Evolutionary conservation across 2,888 invertebrate species (phyloP).

Genomic region (Nemoura dubitans): DNA sequence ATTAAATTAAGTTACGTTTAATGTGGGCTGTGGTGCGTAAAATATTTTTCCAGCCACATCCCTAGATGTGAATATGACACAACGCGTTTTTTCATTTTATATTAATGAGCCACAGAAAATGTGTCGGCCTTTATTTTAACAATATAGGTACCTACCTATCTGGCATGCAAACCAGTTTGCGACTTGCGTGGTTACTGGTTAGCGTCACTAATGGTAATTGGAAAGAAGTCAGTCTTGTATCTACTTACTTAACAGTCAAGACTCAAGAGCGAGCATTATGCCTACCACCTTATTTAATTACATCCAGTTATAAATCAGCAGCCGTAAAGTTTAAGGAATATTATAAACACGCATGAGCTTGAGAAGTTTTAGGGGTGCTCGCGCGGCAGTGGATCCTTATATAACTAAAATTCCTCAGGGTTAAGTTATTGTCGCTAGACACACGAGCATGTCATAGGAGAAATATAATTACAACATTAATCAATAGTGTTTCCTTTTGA

Average conservation of each 20-base stretch:
- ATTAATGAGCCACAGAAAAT: background rate
- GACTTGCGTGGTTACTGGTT: background rate
- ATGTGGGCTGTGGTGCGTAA: background rate
- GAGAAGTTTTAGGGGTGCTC: background rate
- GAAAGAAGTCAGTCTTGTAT: conserved; percentile 4
- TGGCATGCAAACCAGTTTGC: background rate
- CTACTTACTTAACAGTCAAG: background rate
- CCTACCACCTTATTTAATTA: conserved; percentile 12
- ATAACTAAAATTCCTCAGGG: background rate
- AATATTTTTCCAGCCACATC: background rate
- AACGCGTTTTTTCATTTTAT: background rate
- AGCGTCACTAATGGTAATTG: conserved; percentile 7
- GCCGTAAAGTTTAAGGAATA: background rate
- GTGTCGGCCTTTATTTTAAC: background rate
- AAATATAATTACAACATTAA: conserved; percentile 12
- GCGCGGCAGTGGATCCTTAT: background rate
- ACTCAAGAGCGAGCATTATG: background rate
- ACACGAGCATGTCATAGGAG: background rate
- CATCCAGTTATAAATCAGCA: background rate
- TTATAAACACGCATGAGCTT: background rate
- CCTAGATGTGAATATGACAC: background rate
- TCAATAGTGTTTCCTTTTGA: background rate
- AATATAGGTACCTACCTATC: background rate
- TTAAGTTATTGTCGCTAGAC: background rate
- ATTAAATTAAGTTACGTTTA: background rate